Evolutionary conservation across 2,113 vertebrate genomes (phyloP).

Genomic region (Maccullochella peelii): DNA sequence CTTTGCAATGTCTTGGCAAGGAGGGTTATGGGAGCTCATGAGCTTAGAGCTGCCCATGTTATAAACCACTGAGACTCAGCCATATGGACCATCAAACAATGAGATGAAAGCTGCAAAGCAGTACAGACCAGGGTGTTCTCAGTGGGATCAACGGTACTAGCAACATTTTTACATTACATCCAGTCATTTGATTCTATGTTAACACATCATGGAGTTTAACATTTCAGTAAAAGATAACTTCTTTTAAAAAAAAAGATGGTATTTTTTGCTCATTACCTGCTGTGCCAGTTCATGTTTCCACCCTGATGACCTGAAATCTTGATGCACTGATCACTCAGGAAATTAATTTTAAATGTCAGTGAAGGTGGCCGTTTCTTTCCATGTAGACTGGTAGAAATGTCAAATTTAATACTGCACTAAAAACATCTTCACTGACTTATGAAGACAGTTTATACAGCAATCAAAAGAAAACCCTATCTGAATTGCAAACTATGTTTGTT

Average conservation of each 20-base stretch:
- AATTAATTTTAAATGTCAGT: slow-evolving; percentile 38
- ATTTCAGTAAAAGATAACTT: background rate
- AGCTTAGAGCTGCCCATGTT: background rate
- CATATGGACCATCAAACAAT: slow-evolving; percentile 32
- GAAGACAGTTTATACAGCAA: background rate
- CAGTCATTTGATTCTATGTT: background rate
- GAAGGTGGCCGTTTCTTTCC: slow-evolving; percentile 5
- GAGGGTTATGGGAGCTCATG: background rate
- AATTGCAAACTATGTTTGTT: slow-evolving; percentile 41
- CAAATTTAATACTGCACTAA: slow-evolving; percentile 26
- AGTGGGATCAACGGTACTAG: background rate
- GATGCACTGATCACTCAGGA: slow-evolving; percentile 3
- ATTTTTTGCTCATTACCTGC: slow-evolving; percentile 11
- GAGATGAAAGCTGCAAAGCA: slow-evolving; percentile 9
- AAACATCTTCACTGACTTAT: slow-evolving; percentile 12
- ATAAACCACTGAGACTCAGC: slow-evolving; percentile 15
- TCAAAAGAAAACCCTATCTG: slow-evolving; percentile 18
- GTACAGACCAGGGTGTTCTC: slow-evolving; percentile 10
- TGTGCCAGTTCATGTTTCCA: background rate
- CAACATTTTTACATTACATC: background rate
- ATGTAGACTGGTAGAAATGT: slow-evolving; percentile 30
- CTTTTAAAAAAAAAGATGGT: background rate
- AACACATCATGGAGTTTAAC: background rate
- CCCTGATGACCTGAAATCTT: background rate
- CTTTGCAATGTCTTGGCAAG: slow-evolving; percentile 18